Conservation (phyloP, 2,113 vertebrate species). For the Prinia subflava region DNA sequence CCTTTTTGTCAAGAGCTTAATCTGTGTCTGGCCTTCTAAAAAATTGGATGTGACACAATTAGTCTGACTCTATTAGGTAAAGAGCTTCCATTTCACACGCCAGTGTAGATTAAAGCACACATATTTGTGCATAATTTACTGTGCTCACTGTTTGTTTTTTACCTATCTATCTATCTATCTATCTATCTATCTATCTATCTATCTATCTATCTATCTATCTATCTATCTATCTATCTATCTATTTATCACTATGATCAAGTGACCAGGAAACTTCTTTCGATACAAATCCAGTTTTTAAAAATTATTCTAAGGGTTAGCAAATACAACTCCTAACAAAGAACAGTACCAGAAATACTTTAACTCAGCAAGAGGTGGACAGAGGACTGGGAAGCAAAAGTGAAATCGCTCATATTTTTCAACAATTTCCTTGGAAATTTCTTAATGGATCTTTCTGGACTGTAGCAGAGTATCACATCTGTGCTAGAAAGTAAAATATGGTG, state of each 20-base stretch:
- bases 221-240: too few relatives aligned
- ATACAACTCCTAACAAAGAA: background rate
- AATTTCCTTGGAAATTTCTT: background rate
- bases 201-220: background rate
- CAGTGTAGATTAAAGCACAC: background rate
- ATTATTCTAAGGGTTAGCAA: background rate
- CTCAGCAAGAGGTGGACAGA: background rate
- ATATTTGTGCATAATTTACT: background rate
- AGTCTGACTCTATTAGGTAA: background rate
- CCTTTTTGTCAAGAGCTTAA: background rate
- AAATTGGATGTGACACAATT: background rate
- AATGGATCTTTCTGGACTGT: background rate
- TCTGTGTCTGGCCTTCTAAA: slow-evolving; percentile 19
- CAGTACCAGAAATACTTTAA: background rate
- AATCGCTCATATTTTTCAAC: background rate
- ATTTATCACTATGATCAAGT: background rate
- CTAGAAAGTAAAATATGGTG: background rate
- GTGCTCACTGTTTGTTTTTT: background rate
- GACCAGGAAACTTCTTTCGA: background rate
- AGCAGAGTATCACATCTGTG: background rate
- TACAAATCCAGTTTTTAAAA: background rate
- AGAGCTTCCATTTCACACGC: background rate
- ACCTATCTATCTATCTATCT: too few relatives aligned
- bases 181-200: background rate
- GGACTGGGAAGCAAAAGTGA: background rate